Evolutionary conservation across 2,888 invertebrate species (phyloP).

Genomic region (Allacma fusca): DNA sequence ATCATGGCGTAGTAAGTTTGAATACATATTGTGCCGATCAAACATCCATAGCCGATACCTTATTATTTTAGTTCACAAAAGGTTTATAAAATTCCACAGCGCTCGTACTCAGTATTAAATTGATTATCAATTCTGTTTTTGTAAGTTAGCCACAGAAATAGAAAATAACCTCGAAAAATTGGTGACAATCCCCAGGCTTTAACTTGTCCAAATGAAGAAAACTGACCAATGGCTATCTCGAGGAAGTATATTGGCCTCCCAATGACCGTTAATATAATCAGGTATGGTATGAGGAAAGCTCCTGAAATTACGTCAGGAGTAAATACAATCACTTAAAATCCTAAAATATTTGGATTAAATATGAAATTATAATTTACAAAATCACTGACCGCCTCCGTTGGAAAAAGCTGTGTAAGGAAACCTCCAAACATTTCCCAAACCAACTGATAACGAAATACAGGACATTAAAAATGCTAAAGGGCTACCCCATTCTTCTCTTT

Average conservation of each 20-base stretch:
- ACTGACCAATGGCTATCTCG: constrained; percentile 30
- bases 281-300: constrained; percentile 71
- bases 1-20: constrained; percentile 81
- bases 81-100: too few species aligned
- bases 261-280: neutral
- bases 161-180: neutral
- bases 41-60: constrained; percentile 67
- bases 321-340: too few species aligned
- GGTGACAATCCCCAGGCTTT: constrained; percentile 18
- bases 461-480: constrained; percentile 62
- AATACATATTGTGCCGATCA: constrained; percentile 67
- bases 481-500: constrained; percentile 62
- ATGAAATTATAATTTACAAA: too few species aligned
- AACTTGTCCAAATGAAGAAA: constrained; percentile 16
- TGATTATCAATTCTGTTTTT: too few species aligned
- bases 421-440: constrained; percentile 41
- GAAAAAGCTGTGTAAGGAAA: constrained; percentile 34
- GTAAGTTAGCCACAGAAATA: too few species aligned
- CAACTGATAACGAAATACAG: constrained; percentile 25
- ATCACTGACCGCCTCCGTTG: constrained; percentile 37
- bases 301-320: constrained; percentile 14
- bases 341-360: too few species aligned
- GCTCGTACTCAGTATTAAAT: too few species aligned
- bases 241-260: constrained; percentile 19
- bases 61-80: too few species aligned